Conservation (phyloP, 2,797 vertebrate species). For the Serranus cabrilla region DNA sequence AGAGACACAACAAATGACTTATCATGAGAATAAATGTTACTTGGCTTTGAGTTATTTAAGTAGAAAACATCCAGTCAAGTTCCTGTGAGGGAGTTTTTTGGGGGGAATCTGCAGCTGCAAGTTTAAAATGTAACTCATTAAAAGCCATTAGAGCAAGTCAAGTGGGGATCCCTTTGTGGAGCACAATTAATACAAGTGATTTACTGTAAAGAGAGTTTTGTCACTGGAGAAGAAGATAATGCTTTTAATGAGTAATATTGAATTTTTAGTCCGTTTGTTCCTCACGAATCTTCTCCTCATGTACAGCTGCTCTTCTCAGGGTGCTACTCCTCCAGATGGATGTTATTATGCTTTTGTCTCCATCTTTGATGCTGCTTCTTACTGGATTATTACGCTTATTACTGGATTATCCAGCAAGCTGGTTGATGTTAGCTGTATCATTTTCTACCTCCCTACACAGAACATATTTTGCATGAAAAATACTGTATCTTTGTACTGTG, state of each 20-base stretch:
- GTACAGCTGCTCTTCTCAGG: neutral
- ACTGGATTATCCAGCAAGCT: constrained; percentile 13
- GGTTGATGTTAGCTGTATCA: neutral
- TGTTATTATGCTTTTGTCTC: constrained; percentile 6
- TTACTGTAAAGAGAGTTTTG: constrained; percentile 4
- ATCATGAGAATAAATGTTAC: too few relatives aligned
- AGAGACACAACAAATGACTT: too few relatives aligned
- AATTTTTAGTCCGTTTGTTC: constrained; percentile 6
- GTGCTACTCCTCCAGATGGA: neutral
- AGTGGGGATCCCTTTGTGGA: constrained; percentile 10
- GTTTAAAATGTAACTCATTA: constrained; percentile 35
- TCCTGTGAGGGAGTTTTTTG: neutral
- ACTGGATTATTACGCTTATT: constrained; percentile 17
- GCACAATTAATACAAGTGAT: constrained; percentile 29
- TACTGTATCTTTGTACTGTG: neutral
- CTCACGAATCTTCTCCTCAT: constrained; percentile 2
- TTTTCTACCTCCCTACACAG: neutral
- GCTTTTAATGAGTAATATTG: neutral
- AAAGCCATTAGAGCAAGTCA: constrained; percentile 15
- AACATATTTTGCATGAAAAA: neutral
- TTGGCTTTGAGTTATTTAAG: too few relatives aligned
- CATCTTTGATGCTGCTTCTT: constrained; percentile 7
- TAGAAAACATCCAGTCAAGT: neutral
- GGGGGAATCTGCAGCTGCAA: neutral
- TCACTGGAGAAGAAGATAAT: constrained; percentile 6